phyloP scores from a whole-genome alignment of 1,140 invertebrate genomes.

The Pemphigus obesinymphae region DNA sequence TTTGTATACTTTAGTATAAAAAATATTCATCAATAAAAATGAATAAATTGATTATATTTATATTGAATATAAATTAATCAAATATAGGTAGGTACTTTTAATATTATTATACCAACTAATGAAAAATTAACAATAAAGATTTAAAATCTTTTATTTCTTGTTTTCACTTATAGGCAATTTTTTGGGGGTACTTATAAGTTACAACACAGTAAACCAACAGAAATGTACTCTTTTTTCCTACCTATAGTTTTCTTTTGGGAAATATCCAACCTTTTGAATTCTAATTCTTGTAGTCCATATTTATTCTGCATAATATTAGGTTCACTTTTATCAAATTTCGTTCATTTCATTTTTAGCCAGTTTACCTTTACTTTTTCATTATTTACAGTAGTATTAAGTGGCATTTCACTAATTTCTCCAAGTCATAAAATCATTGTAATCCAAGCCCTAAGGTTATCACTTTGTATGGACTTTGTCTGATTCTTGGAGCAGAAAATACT shows the following conservation, averaged over 20 bases:
- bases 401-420: too few species aligned
- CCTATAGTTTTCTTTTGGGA: background rate
- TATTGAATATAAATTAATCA: background rate
- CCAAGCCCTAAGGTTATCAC: too few species aligned
- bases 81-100: background rate
- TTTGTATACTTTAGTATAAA: background rate
- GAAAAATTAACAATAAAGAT: background rate
- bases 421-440: too few species aligned
- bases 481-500: too few species aligned
- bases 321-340: background rate
- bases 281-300: background rate
- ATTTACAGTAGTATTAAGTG: too few species aligned
- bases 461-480: too few species aligned
- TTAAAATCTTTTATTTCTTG: background rate
- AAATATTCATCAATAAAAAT: background rate
- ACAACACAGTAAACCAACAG: background rate
- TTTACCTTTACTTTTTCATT: too few species aligned
- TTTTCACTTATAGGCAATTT: background rate
- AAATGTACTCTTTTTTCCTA: background rate
- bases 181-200: background rate
- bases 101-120: too few species aligned
- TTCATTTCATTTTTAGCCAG: background rate
- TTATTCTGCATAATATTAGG: background rate
- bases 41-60: too few species aligned
- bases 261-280: too few species aligned